Evolutionary conservation across 2,113 vertebrate genomes (phyloP).

Genomic region (Tiliqua scincoides): DNA sequence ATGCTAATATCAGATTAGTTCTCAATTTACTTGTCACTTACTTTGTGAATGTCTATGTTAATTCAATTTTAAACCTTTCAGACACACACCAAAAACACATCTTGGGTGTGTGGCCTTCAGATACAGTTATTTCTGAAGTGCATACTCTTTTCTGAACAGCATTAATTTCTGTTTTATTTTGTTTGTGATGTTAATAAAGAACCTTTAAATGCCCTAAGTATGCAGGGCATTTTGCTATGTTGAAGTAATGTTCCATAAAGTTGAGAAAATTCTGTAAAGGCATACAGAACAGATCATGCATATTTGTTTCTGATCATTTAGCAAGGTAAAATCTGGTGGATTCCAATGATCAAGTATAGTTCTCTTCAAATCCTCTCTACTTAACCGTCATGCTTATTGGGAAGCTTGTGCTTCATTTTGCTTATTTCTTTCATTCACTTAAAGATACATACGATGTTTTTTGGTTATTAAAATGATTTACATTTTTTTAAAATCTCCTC

Average conservation of each 20-base stretch:
- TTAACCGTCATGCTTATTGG: neutral
- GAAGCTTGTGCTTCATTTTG: neutral
- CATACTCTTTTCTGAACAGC: neutral
- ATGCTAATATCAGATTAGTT: neutral
- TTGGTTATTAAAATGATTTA: conserved; percentile 24
- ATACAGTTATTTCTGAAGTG: neutral
- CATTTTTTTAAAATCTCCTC: neutral
- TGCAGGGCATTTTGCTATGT: neutral
- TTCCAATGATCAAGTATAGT: neutral
- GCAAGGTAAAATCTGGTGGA: neutral
- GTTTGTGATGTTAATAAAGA: neutral
- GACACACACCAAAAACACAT: neutral
- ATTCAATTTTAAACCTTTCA: neutral
- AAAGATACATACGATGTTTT: neutral
- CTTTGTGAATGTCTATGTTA: neutral
- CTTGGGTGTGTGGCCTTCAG: neutral
- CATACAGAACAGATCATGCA: neutral
- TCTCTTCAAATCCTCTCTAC: neutral
- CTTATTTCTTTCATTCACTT: neutral
- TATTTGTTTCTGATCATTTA: conserved; percentile 18
- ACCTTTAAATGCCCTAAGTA: neutral
- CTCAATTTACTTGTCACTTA: neutral
- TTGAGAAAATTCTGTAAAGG: neutral
- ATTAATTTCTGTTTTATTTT: neutral
- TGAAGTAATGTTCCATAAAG: neutral